phyloP scores from a whole-genome alignment of 2,113 vertebrate genomes.

The Telmatochromis brichardi region DNA sequence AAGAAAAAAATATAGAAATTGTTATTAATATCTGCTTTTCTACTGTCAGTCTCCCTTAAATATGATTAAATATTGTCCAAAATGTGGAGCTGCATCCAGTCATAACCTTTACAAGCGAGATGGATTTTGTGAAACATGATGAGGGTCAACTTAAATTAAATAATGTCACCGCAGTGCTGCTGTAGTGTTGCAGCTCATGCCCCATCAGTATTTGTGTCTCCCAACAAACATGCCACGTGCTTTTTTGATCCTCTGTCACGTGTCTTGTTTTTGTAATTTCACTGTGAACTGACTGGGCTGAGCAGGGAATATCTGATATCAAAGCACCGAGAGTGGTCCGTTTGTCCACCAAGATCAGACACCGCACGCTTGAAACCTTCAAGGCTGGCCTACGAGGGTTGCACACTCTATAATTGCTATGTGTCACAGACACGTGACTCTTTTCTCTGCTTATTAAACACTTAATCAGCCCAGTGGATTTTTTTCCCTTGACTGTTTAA shows the following conservation, averaged over 20 bases:
- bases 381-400: background rate
- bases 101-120: background rate
- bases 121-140: background rate
- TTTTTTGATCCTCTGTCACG: background rate
- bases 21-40: background rate
- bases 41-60: background rate
- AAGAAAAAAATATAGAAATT: background rate
- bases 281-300: fast-evolving
- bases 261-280: background rate
- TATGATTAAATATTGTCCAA: background rate
- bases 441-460: conserved; percentile 1
- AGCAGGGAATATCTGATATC: background rate
- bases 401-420: background rate
- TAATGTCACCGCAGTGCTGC: background rate
- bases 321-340: background rate
- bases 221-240: background rate
- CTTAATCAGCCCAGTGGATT: background rate
- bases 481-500: background rate
- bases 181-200: background rate
- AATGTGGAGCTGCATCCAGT: background rate
- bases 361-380: background rate
- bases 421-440: background rate
- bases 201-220: background rate
- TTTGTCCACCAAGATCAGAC: background rate
- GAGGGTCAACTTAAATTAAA: background rate